Conservation (phyloP, 2,113 vertebrate genomes). For the Sprattus sprattus region DNA sequence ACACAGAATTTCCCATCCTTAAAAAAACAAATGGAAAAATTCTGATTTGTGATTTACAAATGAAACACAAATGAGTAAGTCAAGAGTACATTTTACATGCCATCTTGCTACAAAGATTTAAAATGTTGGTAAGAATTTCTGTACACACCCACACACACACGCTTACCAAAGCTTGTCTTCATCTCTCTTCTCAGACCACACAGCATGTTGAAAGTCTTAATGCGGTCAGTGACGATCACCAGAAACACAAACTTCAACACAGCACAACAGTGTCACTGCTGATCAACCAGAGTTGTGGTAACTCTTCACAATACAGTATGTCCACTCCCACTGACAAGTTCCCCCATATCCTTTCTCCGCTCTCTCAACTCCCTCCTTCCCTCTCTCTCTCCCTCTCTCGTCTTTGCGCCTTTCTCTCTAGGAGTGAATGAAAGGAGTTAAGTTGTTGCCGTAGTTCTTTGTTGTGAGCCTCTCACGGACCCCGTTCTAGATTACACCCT, state of each 20-base stretch:
- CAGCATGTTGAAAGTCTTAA: conserved; percentile 68
- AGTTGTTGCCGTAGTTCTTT: background rate
- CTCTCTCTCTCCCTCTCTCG: conserved; percentile 6
- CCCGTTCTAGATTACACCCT: background rate
- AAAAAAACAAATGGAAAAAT: background rate
- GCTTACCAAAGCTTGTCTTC: conserved; percentile 77
- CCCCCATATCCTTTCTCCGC: background rate
- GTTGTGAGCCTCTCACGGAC: background rate
- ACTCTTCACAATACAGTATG: conserved; percentile 12
- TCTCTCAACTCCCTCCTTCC: conserved; percentile 1
- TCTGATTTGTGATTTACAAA: background rate
- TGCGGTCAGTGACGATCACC: conserved; percentile 29
- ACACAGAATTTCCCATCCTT: background rate
- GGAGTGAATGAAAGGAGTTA: conserved; percentile 4
- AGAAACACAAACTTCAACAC: conserved; percentile 19
- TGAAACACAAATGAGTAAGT: background rate
- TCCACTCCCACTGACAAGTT: conserved; percentile 12
- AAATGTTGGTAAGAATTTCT: background rate
- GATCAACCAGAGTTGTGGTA: conserved; percentile 7
- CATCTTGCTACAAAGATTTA: background rate
- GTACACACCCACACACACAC: background rate
- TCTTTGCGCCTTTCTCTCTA: background rate
- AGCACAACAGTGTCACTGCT: conserved; percentile 31
- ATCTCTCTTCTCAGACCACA: conserved; percentile 79
- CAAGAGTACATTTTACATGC: background rate